Evolutionary conservation across 2,888 invertebrate genomes (phyloP).

Genomic region (Phlogophora meticulosa): DNA sequence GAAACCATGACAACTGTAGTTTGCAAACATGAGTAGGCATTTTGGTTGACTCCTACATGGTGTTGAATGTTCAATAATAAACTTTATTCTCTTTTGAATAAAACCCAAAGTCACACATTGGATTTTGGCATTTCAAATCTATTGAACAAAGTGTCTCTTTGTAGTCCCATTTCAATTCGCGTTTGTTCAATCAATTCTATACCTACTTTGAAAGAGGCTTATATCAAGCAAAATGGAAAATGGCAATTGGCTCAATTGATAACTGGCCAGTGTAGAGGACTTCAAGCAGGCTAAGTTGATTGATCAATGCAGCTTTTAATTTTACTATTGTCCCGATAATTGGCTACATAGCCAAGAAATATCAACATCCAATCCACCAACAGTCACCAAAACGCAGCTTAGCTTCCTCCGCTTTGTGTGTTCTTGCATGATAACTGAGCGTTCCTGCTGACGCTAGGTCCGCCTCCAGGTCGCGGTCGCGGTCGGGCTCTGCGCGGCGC

Average conservation of each 20-base stretch:
- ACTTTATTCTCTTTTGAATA: neutral
- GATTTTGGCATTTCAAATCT: constrained; percentile 45
- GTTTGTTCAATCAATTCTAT: neutral
- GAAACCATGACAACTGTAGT: constrained; percentile 39
- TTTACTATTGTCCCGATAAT: neutral
- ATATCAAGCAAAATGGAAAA: neutral
- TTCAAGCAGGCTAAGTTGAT: neutral
- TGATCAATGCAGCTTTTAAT: neutral
- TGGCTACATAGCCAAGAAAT: constrained; percentile 2
- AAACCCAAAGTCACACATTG: constrained; percentile 15
- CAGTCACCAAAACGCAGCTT: constrained; percentile 42
- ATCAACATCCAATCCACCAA: constrained; percentile 43
- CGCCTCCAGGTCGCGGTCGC: constrained; percentile 87
- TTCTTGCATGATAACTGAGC: constrained; percentile 57
- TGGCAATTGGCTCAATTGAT: neutral
- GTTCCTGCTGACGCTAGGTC: constrained; percentile 64
- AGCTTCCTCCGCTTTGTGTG: constrained; percentile 43
- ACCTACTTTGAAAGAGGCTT: neutral
- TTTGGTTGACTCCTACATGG: constrained; percentile 36
- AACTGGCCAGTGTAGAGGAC: neutral
- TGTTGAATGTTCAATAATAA: neutral
- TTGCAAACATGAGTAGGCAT: constrained; percentile 20
- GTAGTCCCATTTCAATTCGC: neutral
- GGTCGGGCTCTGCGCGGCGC: constrained; percentile 91
- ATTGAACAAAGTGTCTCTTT: neutral